A percentile compares a stretch with the other conserved stretches of the same genome.
Evolutionary conservation across 2,797 vertebrate species (phyloP).

Genomic region (Aulostomus chinensis): DNA sequence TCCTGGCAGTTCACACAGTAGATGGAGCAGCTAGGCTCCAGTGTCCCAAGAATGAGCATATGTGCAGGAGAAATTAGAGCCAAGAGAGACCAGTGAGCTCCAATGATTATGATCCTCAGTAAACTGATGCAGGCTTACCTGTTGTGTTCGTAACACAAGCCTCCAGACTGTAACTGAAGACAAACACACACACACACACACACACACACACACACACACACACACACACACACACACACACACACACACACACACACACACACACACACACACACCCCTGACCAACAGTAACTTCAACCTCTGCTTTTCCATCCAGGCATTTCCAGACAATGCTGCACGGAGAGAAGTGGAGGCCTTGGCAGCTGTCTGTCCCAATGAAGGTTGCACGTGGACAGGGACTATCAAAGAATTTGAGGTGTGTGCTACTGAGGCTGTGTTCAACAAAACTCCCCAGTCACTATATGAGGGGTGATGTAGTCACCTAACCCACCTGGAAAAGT

Average conservation of each 20-base stretch:
- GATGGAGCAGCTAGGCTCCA: neutral
- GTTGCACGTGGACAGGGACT: conserved; percentile 92
- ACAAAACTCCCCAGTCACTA: too few species aligned
- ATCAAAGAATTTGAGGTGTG: conserved; percentile 95
- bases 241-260: too few species aligned
- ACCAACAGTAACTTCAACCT: conserved; percentile 5
- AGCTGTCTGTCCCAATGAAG: conserved; percentile 87
- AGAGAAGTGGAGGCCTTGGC: conserved; percentile 93
- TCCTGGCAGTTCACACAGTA: conserved; percentile 6
- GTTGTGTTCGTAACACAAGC: conserved; percentile 20
- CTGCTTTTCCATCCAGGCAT: conserved; percentile 80
- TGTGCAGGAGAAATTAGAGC: conserved; percentile 26
- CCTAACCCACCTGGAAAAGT: too few species aligned
- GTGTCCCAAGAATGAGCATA: conserved; percentile 13
- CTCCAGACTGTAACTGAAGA: conserved; percentile 27
- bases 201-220: too few species aligned
- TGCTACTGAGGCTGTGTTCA: neutral
- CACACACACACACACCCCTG: too few species aligned
- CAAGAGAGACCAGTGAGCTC: conserved; percentile 16
- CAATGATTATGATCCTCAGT: conserved; percentile 1
- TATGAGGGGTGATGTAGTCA: too few species aligned
- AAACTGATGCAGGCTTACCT: conserved; percentile 21
- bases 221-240: too few species aligned
- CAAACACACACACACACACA: too few species aligned
- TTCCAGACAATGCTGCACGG: conserved; percentile 95